Evolutionary conservation across 2,888 invertebrate genomes (phyloP), one percentile per base, ranked within the genome.

Genomic region (Biston betularia): DNA sequence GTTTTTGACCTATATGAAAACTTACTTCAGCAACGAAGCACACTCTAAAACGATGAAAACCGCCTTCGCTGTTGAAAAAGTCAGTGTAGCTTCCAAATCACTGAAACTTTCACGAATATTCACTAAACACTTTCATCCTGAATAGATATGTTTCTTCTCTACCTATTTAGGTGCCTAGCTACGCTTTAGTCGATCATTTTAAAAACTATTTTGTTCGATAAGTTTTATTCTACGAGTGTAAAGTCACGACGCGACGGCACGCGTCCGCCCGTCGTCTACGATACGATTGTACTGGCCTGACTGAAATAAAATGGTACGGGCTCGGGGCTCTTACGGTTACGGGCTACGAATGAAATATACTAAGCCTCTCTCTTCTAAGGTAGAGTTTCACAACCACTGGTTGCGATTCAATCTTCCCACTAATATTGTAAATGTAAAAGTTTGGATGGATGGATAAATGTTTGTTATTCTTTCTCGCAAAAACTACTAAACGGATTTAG

Each of bases 281-380:
- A 69, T 79, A 75, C 73, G 74, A 76, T 77, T 82, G 79, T 75
- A 90, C 89, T 89, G 89, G 83, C 15, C 11, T 10, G 42, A 12
- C 58, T 48, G 44, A 8, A 50, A 34, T n/a, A 1, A 38, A 38
- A 14, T 40, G 53, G 24, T 24, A 55, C 38, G 38, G 52, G 38
- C 35, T n/a, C n/a, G 15, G 38, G 52, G 38, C 24, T 24, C 1
- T 24, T 24, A 24, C 24, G 24, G 24, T 24, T 24, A 55, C 38
- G 38, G 52, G 38, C 38, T 24, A 55, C 38, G 38, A 38, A 15
- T 38, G 52, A 53, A 38, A 15, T 34, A 34, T 34, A 35, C 14
- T 15, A 15, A 53, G 24, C 42, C 54, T 40, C 8, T 12, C 54
- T 40, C 8, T 12, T 42, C 42, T n/a, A 33, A 33, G 24, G 42